Percentiles rank a stretch among this genome's conserved stretches.
These are phyloP conservation scores for Sminthurides aquaticus DNA, from an alignment of 2,888 invertebrate species.

Conservation along the genomic window DNA sequence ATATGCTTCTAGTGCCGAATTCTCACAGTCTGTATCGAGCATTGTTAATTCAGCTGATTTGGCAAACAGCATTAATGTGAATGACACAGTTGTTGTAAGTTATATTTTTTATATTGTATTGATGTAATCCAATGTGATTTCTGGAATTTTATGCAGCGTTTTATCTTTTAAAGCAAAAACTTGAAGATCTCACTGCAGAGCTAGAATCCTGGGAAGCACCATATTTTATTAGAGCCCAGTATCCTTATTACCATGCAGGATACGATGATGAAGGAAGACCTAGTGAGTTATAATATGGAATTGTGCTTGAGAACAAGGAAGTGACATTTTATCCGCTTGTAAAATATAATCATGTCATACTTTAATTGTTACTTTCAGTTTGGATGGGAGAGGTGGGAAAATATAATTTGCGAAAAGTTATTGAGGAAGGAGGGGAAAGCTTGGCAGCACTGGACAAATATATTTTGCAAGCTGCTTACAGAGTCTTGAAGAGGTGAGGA, in stretches of 20 bases:
- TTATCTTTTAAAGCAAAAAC: background rate
- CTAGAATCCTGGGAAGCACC: background rate
- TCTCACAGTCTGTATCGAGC: background rate
- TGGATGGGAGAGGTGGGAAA: slow-evolving; percentile 6
- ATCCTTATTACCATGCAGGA: background rate
- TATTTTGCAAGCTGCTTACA: background rate
- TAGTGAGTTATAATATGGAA: background rate
- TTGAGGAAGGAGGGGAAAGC: slow-evolving; percentile 5
- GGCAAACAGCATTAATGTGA: background rate
- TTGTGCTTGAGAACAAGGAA: too few relatives aligned
- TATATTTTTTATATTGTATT: background rate
- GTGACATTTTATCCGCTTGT: too few relatives aligned
- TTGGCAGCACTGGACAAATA: slow-evolving; percentile 8
- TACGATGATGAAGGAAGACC: background rate
- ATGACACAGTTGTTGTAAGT: background rate
- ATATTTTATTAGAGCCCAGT: background rate
- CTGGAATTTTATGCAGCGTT: too few relatives aligned
- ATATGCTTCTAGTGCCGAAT: background rate
- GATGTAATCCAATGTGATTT: background rate
- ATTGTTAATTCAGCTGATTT: background rate
- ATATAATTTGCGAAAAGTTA: slow-evolving; percentile 2
- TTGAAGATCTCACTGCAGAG: background rate
- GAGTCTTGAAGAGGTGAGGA: slow-evolving; percentile 7
- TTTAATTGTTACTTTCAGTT: background rate
- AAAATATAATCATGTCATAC: background rate